Conservation (phyloP, 1,140 invertebrate species). For the Drosophila tropicalis region DNA sequence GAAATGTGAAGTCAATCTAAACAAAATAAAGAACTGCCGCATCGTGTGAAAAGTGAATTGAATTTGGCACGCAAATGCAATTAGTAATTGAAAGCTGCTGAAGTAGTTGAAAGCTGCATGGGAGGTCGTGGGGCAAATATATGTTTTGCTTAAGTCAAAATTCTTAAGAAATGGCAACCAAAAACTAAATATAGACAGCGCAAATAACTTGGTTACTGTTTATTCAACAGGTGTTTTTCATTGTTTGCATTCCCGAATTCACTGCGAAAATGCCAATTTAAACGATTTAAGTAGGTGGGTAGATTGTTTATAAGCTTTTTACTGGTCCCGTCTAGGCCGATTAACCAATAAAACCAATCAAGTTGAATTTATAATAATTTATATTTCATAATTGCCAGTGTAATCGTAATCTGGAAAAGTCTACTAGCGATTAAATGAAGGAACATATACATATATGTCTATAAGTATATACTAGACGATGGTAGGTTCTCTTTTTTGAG, state of each 20-base stretch:
- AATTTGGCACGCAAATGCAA: constrained; percentile 8
- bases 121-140: not conserved
- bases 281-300: too few relatives aligned
- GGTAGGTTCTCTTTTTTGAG: not conserved
- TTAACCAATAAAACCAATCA: constrained; percentile 21
- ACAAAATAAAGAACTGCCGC: constrained; percentile 1
- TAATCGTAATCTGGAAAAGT: constrained; percentile 16
- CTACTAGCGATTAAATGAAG: constrained; percentile 12
- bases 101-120: not conserved
- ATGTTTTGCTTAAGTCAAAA: not conserved
- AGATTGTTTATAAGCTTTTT: constrained; percentile 4
- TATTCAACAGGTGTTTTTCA: constrained; percentile 8
- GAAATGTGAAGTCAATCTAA: not conserved
- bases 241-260: not conserved
- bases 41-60: not conserved
- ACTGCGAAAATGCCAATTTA: too few relatives aligned
- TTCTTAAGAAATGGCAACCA: not conserved
- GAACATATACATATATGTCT: not conserved
- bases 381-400: constrained; percentile 12
- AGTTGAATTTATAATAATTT: constrained; percentile 10
- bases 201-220: not conserved
- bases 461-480: not conserved
- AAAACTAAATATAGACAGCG: not conserved
- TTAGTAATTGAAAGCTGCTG: too few relatives aligned
- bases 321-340: not conserved